phyloP scores from a whole-genome alignment of 2,888 invertebrate species.

The Ethmia dodecea region DNA sequence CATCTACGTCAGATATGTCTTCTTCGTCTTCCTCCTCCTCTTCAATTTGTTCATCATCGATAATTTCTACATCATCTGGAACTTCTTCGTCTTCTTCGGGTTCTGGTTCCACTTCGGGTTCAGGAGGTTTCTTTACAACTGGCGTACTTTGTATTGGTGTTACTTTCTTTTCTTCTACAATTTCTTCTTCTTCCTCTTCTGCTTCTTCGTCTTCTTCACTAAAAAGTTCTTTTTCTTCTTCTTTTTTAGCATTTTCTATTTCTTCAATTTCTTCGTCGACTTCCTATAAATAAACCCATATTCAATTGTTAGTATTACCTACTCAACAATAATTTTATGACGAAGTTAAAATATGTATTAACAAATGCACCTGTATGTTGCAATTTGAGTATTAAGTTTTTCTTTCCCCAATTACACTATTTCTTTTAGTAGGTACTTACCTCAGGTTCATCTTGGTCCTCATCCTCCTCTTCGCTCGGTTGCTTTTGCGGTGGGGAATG shows the following conservation, averaged over 20 bases:
- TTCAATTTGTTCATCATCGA: slow-evolving; percentile 65
- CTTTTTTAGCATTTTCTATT: slow-evolving; percentile 20
- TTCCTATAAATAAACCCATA: slow-evolving; percentile 29
- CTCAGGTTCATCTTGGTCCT: slow-evolving; percentile 25
- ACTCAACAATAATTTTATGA: too few relatives aligned
- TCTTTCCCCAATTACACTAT: not conserved
- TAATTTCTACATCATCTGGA: slow-evolving; percentile 64
- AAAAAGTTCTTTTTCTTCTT: slow-evolving; percentile 48
- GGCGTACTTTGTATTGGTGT: slow-evolving; percentile 27
- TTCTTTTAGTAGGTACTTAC: not conserved
- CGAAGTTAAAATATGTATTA: too few relatives aligned
- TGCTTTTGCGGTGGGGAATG: slow-evolving; percentile 31
- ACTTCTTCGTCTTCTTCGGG: slow-evolving; percentile 38
- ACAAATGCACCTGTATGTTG: too few relatives aligned
- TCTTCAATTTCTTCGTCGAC: slow-evolving; percentile 11
- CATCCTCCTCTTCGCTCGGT: slow-evolving; percentile 41
- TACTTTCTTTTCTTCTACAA: slow-evolving; percentile 31
- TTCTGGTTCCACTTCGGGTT: slow-evolving; percentile 31
- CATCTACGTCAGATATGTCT: slow-evolving; percentile 81
- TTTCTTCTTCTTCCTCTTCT: slow-evolving; percentile 48
- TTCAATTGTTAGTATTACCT: too few relatives aligned
- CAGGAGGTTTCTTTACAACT: slow-evolving; percentile 7
- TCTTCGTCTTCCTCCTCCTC: slow-evolving; percentile 73
- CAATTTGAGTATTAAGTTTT: too few relatives aligned
- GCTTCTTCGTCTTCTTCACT: slow-evolving; percentile 55